phyloP scores from a whole-genome alignment of 2,888 invertebrate species.

The Neuroscelio doddi region DNA sequence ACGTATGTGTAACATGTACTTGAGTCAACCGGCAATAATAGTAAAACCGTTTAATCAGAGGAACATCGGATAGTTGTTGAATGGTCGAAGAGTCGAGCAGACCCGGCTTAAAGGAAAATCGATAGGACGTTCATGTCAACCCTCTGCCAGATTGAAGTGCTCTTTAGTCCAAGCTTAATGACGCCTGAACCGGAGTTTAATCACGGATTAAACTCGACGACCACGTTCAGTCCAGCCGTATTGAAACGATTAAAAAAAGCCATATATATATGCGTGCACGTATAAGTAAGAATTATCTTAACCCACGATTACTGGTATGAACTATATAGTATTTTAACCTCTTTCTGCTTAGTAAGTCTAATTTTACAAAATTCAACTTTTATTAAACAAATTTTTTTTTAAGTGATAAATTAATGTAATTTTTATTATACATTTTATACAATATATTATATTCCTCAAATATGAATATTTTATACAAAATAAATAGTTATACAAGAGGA shows the following conservation, averaged over 20 bases:
- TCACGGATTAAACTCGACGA: slow-evolving; percentile 65
- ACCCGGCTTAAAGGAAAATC: slow-evolving; percentile 64
- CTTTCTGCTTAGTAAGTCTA: no score
- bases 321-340: neutral
- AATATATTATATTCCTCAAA: no score
- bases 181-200: slow-evolving; percentile 66
- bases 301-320: slow-evolving; percentile 2
- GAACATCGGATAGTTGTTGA: slow-evolving; percentile 50
- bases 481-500: no score
- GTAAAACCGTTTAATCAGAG: slow-evolving; percentile 39
- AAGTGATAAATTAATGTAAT: no score
- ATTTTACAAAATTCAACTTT: no score
- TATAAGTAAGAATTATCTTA: slow-evolving; percentile 18
- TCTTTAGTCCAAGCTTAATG: slow-evolving; percentile 68
- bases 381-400: no score
- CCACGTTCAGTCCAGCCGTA: slow-evolving; percentile 43
- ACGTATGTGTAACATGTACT: slow-evolving; percentile 21
- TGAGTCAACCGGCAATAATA: slow-evolving; percentile 32
- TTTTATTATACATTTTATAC: no score
- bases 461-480: no score
- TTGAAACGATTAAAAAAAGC: slow-evolving; percentile 55
- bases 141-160: slow-evolving; percentile 61
- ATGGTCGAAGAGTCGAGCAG: slow-evolving; percentile 58
- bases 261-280: slow-evolving; percentile 26
- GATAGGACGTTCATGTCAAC: slow-evolving; percentile 62